A percentile compares a stretch with the other conserved stretches of the same genome.
Conservation (phyloP, 2,888 invertebrate species). For the Hypena proboscidalis region DNA sequence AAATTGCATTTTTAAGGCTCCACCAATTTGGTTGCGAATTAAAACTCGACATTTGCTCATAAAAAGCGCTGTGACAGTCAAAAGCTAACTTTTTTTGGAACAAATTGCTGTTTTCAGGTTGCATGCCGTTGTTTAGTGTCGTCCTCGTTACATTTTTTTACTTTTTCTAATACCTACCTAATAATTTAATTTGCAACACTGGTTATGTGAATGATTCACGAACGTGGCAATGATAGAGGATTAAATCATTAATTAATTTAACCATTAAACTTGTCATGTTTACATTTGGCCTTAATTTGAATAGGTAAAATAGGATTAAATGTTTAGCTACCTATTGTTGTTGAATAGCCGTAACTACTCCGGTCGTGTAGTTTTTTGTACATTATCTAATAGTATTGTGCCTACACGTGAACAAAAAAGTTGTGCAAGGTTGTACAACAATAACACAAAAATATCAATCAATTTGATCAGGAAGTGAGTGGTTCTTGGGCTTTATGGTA, state of each 20-base stretch:
- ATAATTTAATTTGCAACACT: background rate
- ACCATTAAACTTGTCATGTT: slow-evolving; percentile 25
- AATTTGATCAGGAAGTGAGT: slow-evolving; percentile 41
- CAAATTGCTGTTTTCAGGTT: slow-evolving; percentile 25
- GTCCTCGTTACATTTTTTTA: slow-evolving; percentile 8
- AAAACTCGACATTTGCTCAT: slow-evolving; percentile 28
- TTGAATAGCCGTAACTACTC: too few species aligned
- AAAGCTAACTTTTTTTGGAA: slow-evolving; percentile 16
- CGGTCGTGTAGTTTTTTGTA: slow-evolving; percentile 14
- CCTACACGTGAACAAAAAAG: slow-evolving; percentile 17
- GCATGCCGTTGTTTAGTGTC: slow-evolving; percentile 7
- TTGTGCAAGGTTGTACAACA: slow-evolving; percentile 33
- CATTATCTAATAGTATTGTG: slow-evolving; percentile 1
- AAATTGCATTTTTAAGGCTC: slow-evolving; percentile 83
- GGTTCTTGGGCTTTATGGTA: slow-evolving; percentile 24
- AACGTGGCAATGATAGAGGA: slow-evolving; percentile 2
- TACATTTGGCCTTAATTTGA: slow-evolving; percentile 26
- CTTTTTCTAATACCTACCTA: slow-evolving; percentile 2
- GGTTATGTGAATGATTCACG: background rate
- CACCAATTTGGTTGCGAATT: slow-evolving; percentile 63
- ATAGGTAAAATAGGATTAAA: slow-evolving; percentile 24
- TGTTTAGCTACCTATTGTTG: slow-evolving; percentile 13
- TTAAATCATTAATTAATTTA: slow-evolving; percentile 13
- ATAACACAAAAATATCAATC: slow-evolving; percentile 30
- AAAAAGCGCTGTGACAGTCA: slow-evolving; percentile 25